Evolutionary conservation across 1,140 invertebrate genomes (phyloP).

Genomic region (Cryptotermes secundus): DNA sequence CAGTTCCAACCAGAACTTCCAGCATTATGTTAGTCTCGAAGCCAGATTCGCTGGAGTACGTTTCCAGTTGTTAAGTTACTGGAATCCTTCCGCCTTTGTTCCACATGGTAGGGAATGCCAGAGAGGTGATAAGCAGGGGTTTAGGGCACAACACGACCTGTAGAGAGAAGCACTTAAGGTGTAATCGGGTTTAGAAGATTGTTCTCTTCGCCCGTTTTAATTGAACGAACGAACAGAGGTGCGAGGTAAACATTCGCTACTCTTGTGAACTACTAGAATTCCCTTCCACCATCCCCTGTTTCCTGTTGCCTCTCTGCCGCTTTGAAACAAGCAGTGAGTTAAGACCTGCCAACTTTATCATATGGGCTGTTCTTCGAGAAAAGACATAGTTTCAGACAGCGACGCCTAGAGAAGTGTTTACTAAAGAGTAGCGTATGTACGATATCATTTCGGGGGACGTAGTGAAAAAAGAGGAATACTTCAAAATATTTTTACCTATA

Average conservation of each 20-base stretch:
- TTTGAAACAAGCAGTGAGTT: neutral
- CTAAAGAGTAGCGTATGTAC: too few species aligned
- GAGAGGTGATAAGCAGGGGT: neutral
- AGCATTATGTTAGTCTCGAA: too few species aligned
- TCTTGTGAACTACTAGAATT: neutral
- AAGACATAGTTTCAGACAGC: too few species aligned
- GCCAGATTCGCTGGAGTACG: neutral
- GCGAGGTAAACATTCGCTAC: neutral
- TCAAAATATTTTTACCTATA: too few species aligned
- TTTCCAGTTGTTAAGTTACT: neutral
- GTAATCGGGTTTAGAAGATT: conserved; percentile 17
- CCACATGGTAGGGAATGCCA: neutral
- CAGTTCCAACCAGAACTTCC: too few species aligned
- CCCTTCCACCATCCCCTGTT: neutral
- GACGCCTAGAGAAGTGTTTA: too few species aligned
- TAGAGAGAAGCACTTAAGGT: conserved; percentile 12
- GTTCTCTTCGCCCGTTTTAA: conserved; percentile 12
- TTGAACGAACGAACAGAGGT: neutral
- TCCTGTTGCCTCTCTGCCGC: neutral
- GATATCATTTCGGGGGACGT: too few species aligned
- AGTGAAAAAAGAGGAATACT: too few species aligned
- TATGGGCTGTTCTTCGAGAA: too few species aligned
- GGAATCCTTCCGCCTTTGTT: conserved; percentile 6
- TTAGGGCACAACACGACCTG: neutral
- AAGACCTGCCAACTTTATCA: neutral